Evolutionary conservation across 2,113 vertebrate genomes (phyloP), one percentile per base, ranked within the genome.

Genomic region (Phrynosoma platyrhinos): DNA sequence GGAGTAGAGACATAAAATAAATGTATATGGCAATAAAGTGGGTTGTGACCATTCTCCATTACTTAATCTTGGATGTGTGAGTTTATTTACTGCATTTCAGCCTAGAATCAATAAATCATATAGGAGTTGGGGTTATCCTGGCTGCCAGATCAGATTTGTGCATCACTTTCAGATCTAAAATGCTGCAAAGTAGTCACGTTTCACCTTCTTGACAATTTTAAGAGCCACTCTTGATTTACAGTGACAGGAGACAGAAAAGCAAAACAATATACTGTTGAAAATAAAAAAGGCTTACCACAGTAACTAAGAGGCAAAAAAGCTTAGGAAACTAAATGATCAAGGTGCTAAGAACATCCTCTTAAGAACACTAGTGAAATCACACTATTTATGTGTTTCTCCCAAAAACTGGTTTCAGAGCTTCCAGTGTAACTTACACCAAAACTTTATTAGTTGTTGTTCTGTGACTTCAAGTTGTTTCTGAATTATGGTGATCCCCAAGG

Each of bases 91-190:
- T 84, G 47, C 58, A 9, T 69, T 36, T 47, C 36, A 58, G 62
- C 74, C 90, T 81, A 87, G 78, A 91, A 91, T 82, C 78, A 86
- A 76, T 47, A 21, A 18, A 92, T 86, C 84, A 88, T 64, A 55
- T 91, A 21, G 52, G 82, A 85, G 85, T 30, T 82, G 20, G 68
- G 79, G 78, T 92, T 87, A 87, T 80, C 66, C 77, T 86, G 78
- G 86, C 78, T 12, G 21, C 74, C 84, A 82, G 74, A 69, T 83
- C 40, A 27, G 23, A 85, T 85, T 55, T 86, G 85, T 71, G 8
- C 36, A 89, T 86, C 90, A 88, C 86, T 91, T 79, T 92, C 58
- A 83, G 90, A 76, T 80, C 88, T 84, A 91, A 82, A 87, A 83
- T 78, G 84, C 91, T 84, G 85, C 91, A 91, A 79, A 71, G 13